Percentiles rank a stretch among this genome's conserved stretches.
phyloP scores from a whole-genome alignment of 2,113 vertebrate genomes.

The Gnathonemus longibarbis region DNA sequence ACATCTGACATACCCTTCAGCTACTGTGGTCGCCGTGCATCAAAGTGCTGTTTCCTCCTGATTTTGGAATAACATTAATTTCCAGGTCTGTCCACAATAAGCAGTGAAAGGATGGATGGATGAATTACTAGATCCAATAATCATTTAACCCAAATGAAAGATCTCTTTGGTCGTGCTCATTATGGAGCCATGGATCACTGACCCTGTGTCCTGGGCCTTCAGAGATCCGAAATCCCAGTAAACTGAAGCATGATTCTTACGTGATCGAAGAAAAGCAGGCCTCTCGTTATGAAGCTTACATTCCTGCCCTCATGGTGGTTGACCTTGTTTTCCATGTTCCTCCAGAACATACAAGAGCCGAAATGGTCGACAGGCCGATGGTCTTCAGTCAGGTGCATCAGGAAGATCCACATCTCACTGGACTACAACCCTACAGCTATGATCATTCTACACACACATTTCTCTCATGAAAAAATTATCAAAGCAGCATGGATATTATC shows the following conservation, averaged over 20 bases:
- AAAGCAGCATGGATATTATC: neutral
- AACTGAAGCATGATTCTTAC: neutral
- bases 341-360: neutral
- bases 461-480: neutral
- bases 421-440: neutral
- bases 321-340: neutral
- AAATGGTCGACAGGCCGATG: neutral
- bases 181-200: neutral
- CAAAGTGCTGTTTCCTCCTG: neutral
- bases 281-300: neutral
- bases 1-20: neutral
- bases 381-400: neutral
- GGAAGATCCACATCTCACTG: neutral
- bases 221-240: neutral
- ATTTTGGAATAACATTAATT: neutral
- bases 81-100: neutral
- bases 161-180: neutral
- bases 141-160: neutral
- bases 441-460: neutral
- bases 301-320: neutral
- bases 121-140: neutral
- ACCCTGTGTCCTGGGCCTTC: neutral
- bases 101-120: neutral
- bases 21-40: neutral
- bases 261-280: neutral